Evolutionary conservation across 2,888 invertebrate genomes (phyloP), one percentile per base, ranked within the genome.

Genomic region (Eledona agricola): DNA sequence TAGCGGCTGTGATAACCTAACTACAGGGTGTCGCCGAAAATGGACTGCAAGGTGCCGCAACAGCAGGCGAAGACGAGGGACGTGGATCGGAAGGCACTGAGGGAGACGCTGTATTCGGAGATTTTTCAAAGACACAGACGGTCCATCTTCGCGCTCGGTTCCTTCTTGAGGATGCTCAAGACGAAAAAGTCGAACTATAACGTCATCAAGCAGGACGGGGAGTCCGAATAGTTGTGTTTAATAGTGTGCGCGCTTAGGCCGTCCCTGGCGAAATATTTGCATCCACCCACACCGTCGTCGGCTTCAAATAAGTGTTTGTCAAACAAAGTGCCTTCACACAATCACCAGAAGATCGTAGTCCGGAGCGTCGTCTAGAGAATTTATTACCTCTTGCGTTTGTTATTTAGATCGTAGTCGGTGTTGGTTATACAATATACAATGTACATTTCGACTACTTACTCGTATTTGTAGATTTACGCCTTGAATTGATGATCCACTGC

Each of bases 181-280:
- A 85, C 84, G 71, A 86, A 87, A 73, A 87, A 87, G 67, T 86
- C 87, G 53, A 88, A 88, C 73, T 88, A 88, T 69, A 88, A 88
- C 72, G 87, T 86, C 37, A 88, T 88, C 75, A 82, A 87, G 62
- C 84, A 76, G 51, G 77, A 77, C 28, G 73, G 70, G 2, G 77
- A 77, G 45, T 70, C 72, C 5, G 75, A 75, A 64, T 71, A 22
- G 22, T 7, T 2, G 2, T 13, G 10, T 22, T 20, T 25, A 6
- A 15, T 7, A 7, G 37, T 34, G 10, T 35, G 34, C 20, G 12
- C 9, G 35, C 35, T 38, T 40, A 28, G 19, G 22, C 42, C 42
- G 42, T 42, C 42, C 42, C n/a, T n/a, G n/a, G n/a, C n/a, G n/a
- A n/a, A n/a, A n/a, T n/a, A n/a, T n/a, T n/a, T n/a, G n/a, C n/a